A percentile compares a stretch with the other conserved stretches of the same genome.
Conservation (phyloP, 2,797 vertebrate genomes). For the Mus minutoides region DNA sequence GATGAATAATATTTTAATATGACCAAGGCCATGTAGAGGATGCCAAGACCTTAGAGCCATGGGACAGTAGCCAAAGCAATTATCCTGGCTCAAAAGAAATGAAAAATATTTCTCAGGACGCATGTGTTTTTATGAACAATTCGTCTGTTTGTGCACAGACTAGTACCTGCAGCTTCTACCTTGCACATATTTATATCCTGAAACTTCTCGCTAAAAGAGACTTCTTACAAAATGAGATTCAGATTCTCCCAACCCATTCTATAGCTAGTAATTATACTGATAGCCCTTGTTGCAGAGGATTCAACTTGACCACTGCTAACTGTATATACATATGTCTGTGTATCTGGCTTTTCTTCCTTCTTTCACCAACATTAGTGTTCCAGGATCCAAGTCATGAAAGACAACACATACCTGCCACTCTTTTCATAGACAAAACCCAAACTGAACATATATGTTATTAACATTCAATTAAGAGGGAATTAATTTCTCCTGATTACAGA, state of each 20-base stretch:
- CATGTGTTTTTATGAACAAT: background rate
- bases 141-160: background rate
- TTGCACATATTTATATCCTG: background rate
- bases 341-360: too few species aligned
- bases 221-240: background rate
- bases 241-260: background rate
- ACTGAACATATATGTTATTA: too few species aligned
- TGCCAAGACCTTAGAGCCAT: background rate
- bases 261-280: background rate
- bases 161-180: background rate
- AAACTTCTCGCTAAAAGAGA: background rate
- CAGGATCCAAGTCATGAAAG: too few species aligned
- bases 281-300: background rate
- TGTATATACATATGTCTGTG: too few species aligned
- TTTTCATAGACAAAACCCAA: too few species aligned
- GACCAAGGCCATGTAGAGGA: background rate
- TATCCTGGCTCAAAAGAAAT: background rate
- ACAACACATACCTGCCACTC: too few species aligned
- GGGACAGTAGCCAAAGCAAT: background rate
- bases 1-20: background rate
- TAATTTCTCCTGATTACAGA: too few species aligned
- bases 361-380: too few species aligned
- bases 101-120: background rate
- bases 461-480: too few species aligned
- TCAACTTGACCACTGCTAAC: background rate